phyloP scores from a whole-genome alignment of 2,797 vertebrate genomes.

The Hafferia zeledoni region DNA sequence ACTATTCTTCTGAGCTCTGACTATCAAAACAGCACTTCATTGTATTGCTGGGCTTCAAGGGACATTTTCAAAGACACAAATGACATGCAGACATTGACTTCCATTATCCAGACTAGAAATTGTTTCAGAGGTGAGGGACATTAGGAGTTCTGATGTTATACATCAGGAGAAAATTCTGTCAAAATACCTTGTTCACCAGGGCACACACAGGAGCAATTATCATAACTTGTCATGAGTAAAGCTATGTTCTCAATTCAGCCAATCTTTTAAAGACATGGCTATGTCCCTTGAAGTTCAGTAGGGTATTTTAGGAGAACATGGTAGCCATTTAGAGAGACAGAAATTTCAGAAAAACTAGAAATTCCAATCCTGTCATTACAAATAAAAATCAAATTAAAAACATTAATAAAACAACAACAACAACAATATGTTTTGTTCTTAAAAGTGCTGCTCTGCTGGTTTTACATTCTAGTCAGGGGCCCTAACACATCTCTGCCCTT shows the following conservation, averaged over 20 bases:
- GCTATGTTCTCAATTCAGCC: neutral
- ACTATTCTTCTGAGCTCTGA: neutral
- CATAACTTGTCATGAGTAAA: neutral
- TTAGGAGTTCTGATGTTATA: neutral
- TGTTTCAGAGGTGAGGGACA: neutral
- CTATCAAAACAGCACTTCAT: neutral
- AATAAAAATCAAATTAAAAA: neutral
- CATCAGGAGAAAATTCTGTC: neutral
- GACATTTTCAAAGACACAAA: slow-evolving; percentile 3
- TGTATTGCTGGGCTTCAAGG: neutral
- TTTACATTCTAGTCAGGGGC: neutral
- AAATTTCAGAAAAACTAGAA: neutral
- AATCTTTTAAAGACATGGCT: neutral
- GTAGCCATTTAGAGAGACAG: neutral
- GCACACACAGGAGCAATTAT: neutral
- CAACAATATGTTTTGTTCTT: neutral
- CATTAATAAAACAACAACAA: neutral
- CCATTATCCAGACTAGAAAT: neutral
- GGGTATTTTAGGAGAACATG: neutral
- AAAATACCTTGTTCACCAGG: neutral
- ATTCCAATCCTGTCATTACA: neutral
- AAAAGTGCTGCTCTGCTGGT: neutral
- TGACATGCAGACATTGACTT: neutral
- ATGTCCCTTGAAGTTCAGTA: neutral
- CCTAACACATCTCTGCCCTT: neutral